These are phyloP conservation scores for Limnephilus lunatus DNA, from an alignment of 2,888 invertebrate genomes.

Conservation along the genomic window DNA sequence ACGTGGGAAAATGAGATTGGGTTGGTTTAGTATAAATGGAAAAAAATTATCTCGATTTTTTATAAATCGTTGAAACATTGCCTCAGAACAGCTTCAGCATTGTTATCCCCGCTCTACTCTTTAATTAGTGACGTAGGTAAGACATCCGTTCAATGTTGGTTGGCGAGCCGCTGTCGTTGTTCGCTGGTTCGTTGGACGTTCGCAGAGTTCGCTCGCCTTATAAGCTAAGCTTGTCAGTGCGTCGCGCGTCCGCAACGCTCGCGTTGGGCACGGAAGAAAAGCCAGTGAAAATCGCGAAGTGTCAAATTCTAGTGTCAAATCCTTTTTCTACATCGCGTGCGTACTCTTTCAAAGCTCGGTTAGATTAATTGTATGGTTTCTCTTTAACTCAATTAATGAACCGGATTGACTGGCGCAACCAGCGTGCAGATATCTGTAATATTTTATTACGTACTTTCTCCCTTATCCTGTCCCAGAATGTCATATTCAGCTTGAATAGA, in stretches of 20 bases:
- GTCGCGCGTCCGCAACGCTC: conserved; percentile 23
- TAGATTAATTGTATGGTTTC: conserved; percentile 46
- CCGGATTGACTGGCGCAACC: conserved; percentile 48
- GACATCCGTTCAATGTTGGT: not conserved
- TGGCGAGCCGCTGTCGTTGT: not conserved
- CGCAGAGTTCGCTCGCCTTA: not conserved
- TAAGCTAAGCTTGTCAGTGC: conserved; percentile 26
- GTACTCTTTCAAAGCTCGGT: not conserved
- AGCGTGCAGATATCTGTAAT: conserved; percentile 56
- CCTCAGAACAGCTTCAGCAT: not conserved
- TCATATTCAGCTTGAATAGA: conserved; percentile 12
- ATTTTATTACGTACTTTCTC: conserved; percentile 9
- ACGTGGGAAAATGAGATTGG: not conserved
- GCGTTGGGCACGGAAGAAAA: conserved; percentile 28
- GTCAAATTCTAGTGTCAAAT: conserved; percentile 41
- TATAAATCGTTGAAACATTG: not conserved
- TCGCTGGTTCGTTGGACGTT: not conserved
- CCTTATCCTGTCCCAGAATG: not conserved
- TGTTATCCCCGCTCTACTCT: not conserved
- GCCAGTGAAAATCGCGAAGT: conserved; percentile 29
- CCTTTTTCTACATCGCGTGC: not conserved
- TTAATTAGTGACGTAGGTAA: conserved; percentile 13
- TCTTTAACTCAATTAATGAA: conserved; percentile 58
- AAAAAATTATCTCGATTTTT: not conserved
- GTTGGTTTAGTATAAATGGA: not conserved